These are phyloP conservation scores for Taurulus bubalis DNA, from an alignment of 2,113 vertebrate genomes.

Conservation along the genomic window DNA sequence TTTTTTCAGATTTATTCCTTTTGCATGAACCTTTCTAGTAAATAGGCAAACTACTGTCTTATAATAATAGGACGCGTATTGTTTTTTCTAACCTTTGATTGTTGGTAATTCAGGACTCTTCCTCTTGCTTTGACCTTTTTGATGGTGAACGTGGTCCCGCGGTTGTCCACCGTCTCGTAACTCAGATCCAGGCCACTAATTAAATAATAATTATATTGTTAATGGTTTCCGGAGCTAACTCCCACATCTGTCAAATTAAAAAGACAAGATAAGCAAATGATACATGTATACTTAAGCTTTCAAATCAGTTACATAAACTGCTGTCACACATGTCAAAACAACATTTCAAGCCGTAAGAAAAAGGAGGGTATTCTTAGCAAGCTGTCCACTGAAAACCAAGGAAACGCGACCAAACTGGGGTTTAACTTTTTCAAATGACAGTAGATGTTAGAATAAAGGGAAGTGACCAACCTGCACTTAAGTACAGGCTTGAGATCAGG, in stretches of 20 bases:
- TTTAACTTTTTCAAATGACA: neutral
- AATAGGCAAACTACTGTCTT: neutral
- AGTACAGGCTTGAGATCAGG: slow-evolving; percentile 82
- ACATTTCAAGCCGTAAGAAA: too few relatives aligned
- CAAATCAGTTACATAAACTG: neutral
- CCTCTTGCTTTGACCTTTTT: slow-evolving; percentile 86
- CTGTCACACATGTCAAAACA: neutral
- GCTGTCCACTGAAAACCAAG: neutral
- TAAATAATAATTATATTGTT: slow-evolving; percentile 3
- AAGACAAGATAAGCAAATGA: neutral
- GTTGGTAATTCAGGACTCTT: slow-evolving; percentile 81
- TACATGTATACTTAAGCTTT: neutral
- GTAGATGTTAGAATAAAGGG: neutral
- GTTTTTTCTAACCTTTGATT: slow-evolving; percentile 85
- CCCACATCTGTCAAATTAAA: neutral
- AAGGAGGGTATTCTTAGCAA: neutral
- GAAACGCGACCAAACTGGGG: neutral
- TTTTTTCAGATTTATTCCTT: neutral
- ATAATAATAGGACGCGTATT: neutral
- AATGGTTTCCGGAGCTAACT: neutral
- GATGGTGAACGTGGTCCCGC: slow-evolving; percentile 80
- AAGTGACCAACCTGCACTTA: slow-evolving; percentile 77
- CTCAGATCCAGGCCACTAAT: slow-evolving; percentile 86
- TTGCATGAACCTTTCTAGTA: neutral
- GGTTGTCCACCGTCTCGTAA: slow-evolving; percentile 76